Percentiles rank a stretch among this genome's conserved stretches.
Conservation (phyloP, 1,140 invertebrate genomes). For the Drosophila suzukii region DNA sequence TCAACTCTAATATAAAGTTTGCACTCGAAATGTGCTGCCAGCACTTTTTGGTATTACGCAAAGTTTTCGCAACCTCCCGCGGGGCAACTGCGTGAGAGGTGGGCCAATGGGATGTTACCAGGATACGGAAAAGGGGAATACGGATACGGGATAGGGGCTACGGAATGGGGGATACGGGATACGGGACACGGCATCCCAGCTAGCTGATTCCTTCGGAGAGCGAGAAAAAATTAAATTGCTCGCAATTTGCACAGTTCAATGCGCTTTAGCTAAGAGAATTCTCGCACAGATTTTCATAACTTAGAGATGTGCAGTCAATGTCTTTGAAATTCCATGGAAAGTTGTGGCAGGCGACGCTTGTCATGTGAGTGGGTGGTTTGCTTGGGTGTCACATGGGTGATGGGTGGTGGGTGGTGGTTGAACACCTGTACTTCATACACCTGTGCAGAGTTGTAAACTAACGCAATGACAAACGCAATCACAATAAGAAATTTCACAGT, state of each 20-base stretch:
- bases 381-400: neutral
- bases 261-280: slow-evolving; percentile 75
- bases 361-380: slow-evolving; percentile 14
- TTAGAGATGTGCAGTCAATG: slow-evolving; percentile 65
- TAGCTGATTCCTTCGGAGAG: slow-evolving; percentile 53
- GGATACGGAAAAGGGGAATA: slow-evolving; percentile 8
- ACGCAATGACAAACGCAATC: slow-evolving; percentile 83
- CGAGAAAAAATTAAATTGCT: slow-evolving; percentile 77
- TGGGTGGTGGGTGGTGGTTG: neutral
- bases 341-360: slow-evolving; percentile 32
- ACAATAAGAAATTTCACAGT: slow-evolving; percentile 83
- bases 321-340: slow-evolving; percentile 42
- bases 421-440: neutral
- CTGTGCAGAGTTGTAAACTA: slow-evolving; percentile 79
- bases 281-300: slow-evolving; percentile 81
- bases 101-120: slow-evolving; percentile 18
- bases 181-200: slow-evolving; percentile 12
- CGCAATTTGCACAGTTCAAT: slow-evolving; percentile 83
- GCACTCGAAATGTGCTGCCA: slow-evolving; percentile 80
- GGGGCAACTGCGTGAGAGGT: slow-evolving; percentile 47
- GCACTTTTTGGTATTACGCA: slow-evolving; percentile 82
- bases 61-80: slow-evolving; percentile 66
- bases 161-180: neutral
- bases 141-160: neutral
- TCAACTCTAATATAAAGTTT: slow-evolving; percentile 83